phyloP scores from a whole-genome alignment of 2,888 invertebrate species.

The Halictus ligatus region DNA sequence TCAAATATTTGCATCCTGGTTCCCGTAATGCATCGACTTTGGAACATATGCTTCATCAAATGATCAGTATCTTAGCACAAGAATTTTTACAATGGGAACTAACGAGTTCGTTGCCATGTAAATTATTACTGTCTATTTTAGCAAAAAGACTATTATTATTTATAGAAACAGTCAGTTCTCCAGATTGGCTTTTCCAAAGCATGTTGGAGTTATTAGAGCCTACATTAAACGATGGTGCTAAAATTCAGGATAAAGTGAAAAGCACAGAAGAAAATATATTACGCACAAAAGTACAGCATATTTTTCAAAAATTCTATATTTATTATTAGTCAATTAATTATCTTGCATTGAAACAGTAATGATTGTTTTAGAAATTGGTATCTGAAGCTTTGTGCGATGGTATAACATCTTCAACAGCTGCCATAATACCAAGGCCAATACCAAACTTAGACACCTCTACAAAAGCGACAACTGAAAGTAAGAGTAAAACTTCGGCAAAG shows the following conservation, averaged over 20 bases:
- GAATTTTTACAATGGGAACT: conserved; percentile 89
- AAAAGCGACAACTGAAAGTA: conserved; percentile 16
- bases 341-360: neutral
- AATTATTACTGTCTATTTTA: conserved; percentile 87
- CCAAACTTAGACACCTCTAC: conserved; percentile 51
- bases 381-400: conserved; percentile 77
- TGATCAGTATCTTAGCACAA: conserved; percentile 86
- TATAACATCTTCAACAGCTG: conserved; percentile 79
- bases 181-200: conserved; percentile 74
- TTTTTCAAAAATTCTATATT: conserved; percentile 12
- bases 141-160: conserved; percentile 86
- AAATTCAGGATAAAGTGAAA: conserved; percentile 31
- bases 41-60: conserved; percentile 87
- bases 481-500: conserved; percentile 11
- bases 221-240: conserved; percentile 20
- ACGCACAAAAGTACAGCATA: conserved; percentile 32
- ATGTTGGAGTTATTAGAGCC: conserved; percentile 69
- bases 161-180: conserved; percentile 75
- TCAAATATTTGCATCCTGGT: conserved; percentile 79
- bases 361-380: conserved; percentile 70
- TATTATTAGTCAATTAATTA: neutral
- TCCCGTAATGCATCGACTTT: conserved; percentile 81
- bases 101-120: conserved; percentile 89
- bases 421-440: conserved; percentile 76
- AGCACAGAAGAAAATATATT: conserved; percentile 34